phyloP scores from a whole-genome alignment of 1,140 invertebrate genomes.

The Chironomus striatipennis region DNA sequence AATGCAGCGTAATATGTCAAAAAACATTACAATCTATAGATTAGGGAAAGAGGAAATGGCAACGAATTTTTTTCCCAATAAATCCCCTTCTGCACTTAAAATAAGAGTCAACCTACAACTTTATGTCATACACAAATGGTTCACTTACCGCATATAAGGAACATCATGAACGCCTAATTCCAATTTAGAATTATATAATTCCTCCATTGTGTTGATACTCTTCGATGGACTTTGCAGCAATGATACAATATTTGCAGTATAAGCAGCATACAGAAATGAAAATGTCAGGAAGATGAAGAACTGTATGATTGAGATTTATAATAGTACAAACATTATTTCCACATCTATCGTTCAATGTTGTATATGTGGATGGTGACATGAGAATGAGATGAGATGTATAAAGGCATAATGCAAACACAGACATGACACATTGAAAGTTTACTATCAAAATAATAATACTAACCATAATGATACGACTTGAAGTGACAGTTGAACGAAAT shows the following conservation, averaged over 20 bases:
- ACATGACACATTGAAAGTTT: no score
- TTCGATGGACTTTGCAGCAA: constrained; percentile 42
- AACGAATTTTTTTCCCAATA: no score
- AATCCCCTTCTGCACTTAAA: no score
- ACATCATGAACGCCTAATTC: constrained; percentile 35
- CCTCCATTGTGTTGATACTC: constrained; percentile 39
- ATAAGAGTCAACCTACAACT: no score
- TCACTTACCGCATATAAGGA: constrained; percentile 36
- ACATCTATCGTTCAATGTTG: neutral
- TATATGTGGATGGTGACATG: no score
- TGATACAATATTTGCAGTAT: constrained; percentile 43
- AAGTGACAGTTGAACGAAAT: constrained; percentile 27
- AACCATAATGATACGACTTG: constrained; percentile 29
- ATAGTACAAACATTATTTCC: neutral
- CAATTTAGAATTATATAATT: constrained; percentile 39
- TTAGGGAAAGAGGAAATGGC: no score
- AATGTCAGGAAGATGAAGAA: constrained; percentile 27
- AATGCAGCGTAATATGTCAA: no score
- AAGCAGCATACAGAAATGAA: constrained; percentile 38
- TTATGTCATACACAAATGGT: no score
- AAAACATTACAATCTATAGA: no score
- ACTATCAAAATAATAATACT: neutral
- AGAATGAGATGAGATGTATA: no score
- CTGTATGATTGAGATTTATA: neutral
- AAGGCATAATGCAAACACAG: no score